phyloP scores from a whole-genome alignment of 2,888 invertebrate species.

The Cheilosia urbana region DNA sequence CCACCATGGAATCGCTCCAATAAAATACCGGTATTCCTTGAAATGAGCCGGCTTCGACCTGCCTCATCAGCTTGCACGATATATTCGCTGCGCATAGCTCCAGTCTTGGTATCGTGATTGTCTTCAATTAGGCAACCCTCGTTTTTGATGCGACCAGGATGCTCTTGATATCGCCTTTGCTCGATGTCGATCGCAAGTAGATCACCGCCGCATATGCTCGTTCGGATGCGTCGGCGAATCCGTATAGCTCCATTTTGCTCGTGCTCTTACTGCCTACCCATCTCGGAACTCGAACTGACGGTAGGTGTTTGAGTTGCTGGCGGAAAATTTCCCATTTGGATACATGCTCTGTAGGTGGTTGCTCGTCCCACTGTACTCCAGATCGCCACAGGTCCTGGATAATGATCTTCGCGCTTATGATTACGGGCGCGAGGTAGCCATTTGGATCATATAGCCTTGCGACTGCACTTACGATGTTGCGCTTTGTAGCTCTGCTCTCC shows the following conservation, averaged over 20 bases:
- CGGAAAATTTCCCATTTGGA: constrained; percentile 1
- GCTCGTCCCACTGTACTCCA: background rate
- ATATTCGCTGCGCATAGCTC: constrained; percentile 7
- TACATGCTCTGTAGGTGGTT: background rate
- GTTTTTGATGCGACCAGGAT: constrained; percentile 8
- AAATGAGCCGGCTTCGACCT: background rate
- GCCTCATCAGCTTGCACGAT: background rate
- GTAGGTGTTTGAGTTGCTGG: background rate
- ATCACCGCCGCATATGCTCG: background rate
- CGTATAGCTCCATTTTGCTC: constrained; percentile 14
- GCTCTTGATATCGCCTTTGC: background rate
- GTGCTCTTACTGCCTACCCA: constrained; percentile 20
- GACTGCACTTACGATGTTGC: too few relatives aligned
- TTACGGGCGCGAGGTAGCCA: too few relatives aligned
- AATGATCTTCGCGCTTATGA: too few relatives aligned
- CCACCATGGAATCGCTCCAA: constrained; percentile 54
- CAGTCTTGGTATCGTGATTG: constrained; percentile 11
- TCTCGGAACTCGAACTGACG: constrained; percentile 2
- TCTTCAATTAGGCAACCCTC: constrained; percentile 11
- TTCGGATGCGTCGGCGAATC: constrained; percentile 5
- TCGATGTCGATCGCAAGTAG: constrained; percentile 7
- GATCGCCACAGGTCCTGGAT: too few relatives aligned
- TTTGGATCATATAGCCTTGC: too few relatives aligned
- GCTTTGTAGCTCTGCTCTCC: too few relatives aligned
- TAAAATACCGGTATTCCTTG: background rate